phyloP scores from a whole-genome alignment of 2,797 vertebrate genomes.

The Lepilemur ruficaudatus region DNA sequence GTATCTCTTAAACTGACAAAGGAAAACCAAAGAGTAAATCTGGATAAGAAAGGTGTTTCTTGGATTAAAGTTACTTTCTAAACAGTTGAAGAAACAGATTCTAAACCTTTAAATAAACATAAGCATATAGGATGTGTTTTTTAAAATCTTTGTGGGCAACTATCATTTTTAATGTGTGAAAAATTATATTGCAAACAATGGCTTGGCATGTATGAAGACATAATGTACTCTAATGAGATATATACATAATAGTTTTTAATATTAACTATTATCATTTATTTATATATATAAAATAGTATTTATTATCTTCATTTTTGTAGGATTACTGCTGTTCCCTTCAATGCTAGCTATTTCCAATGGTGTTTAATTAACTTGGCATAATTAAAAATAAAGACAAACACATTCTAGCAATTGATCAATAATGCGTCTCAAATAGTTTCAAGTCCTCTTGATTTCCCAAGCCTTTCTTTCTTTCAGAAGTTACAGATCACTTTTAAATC shows the following conservation, averaged over 20 bases:
- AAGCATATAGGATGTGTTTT: neutral
- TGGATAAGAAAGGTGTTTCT: neutral
- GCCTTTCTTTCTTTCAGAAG: neutral
- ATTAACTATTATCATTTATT: neutral
- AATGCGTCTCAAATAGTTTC: neutral
- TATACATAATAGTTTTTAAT: neutral
- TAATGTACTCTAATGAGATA: neutral
- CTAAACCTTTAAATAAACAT: conserved; percentile 3
- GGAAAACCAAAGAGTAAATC: conserved; percentile 6
- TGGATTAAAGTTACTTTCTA: neutral
- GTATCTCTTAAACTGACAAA: neutral
- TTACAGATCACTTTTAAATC: neutral
- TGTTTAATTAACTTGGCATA: neutral
- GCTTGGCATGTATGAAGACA: neutral
- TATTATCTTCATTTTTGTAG: neutral
- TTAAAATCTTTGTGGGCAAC: neutral
- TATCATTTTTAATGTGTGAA: neutral
- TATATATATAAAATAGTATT: neutral
- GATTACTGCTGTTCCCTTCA: neutral
- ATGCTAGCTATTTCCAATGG: neutral
- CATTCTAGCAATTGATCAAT: neutral
- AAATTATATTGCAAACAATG: neutral
- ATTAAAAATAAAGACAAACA: neutral
- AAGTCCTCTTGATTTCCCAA: neutral
- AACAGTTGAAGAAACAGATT: conserved; percentile 33